Conservation (phyloP, 2,888 invertebrate species). For the Eupsilia transversa region DNA sequence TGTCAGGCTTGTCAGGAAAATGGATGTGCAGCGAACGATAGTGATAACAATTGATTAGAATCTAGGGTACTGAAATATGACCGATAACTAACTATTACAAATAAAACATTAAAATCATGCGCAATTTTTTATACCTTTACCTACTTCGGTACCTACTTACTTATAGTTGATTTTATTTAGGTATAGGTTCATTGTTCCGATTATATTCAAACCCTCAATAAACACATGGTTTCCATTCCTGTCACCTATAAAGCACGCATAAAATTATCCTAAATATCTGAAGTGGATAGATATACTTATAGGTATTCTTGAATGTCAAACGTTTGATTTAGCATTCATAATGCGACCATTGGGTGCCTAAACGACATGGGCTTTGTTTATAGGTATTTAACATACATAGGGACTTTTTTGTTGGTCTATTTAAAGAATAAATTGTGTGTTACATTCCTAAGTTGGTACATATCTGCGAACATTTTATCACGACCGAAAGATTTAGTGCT, state of each 20-base stretch:
- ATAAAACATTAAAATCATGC: not conserved
- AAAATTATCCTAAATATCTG: slow-evolving; percentile 46
- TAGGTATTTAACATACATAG: slow-evolving; percentile 16
- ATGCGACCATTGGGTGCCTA: slow-evolving; percentile 24
- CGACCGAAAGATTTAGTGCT: slow-evolving; percentile 17
- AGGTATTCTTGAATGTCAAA: slow-evolving; percentile 52
- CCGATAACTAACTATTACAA: not conserved
- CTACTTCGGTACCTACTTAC: not conserved
- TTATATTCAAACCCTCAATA: slow-evolving; percentile 40
- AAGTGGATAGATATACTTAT: slow-evolving; percentile 23
- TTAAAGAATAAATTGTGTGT: slow-evolving; percentile 33
- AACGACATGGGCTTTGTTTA: slow-evolving; percentile 23
- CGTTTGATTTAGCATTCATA: slow-evolving; percentile 49
- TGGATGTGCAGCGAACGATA: too few relatives aligned
- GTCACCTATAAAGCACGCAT: slow-evolving; percentile 42
- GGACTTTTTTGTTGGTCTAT: slow-evolving; percentile 40
- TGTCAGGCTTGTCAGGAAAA: not conserved
- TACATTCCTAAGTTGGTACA: slow-evolving; percentile 19
- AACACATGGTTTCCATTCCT: slow-evolving; percentile 49
- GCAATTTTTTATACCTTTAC: not conserved
- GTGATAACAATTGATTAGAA: too few relatives aligned
- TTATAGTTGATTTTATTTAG: not conserved
- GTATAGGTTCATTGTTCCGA: slow-evolving; percentile 27
- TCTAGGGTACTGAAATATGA: too few relatives aligned
- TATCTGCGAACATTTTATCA: slow-evolving; percentile 29